phyloP scores from a whole-genome alignment of 2,113 vertebrate species.

The Nettapus auritus region DNA sequence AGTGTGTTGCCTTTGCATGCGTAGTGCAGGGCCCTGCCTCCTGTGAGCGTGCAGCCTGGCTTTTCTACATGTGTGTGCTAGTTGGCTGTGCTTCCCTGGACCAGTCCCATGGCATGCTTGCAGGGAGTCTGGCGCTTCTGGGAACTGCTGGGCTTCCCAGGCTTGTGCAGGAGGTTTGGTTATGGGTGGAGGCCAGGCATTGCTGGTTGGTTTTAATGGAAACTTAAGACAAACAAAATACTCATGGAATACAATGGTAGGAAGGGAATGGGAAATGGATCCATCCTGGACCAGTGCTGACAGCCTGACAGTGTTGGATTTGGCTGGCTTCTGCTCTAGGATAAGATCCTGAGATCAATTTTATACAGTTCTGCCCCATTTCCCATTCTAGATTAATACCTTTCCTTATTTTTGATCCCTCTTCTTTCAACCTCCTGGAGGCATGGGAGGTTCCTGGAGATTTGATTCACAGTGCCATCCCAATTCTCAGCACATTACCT shows the following conservation, averaged over 20 bases:
- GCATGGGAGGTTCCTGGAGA: rapidly evolving
- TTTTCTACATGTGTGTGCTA: rapidly evolving
- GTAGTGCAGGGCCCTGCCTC: rapidly evolving
- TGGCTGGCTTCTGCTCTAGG: neutral
- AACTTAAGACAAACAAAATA: neutral
- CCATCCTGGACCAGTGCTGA: neutral
- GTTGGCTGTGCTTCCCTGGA: neutral
- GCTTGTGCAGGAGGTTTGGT: neutral
- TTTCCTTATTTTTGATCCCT: neutral
- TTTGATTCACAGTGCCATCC: neutral
- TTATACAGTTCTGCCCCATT: neutral
- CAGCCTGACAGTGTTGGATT: neutral
- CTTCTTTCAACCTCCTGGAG: neutral
- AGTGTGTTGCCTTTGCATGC: rapidly evolving
- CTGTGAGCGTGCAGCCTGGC: rapidly evolving
- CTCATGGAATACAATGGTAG: neutral
- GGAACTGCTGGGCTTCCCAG: neutral
- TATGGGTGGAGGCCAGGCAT: neutral
- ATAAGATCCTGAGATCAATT: neutral
- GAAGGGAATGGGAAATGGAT: neutral
- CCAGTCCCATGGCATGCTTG: neutral
- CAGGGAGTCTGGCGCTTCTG: neutral
- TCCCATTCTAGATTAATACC: neutral
- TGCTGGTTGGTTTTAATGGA: neutral
- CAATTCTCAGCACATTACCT: neutral